Conservation (phyloP, 2,113 vertebrate genomes). For the Coturnix japonica region DNA sequence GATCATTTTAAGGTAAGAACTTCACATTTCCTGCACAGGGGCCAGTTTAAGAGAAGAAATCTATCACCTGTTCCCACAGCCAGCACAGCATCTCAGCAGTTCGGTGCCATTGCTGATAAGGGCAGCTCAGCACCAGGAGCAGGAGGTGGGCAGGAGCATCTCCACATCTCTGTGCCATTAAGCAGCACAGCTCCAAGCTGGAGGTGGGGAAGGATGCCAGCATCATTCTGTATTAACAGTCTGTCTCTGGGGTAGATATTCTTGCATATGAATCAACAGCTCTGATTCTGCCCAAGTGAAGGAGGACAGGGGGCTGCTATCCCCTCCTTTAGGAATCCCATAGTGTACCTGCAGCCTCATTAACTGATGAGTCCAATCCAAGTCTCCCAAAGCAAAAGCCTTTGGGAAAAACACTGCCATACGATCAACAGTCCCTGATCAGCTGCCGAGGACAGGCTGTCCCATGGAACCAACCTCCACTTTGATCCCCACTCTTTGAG, state of each 20-base stretch:
- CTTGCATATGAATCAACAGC: background rate
- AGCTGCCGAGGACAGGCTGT: background rate
- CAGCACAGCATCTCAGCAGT: background rate
- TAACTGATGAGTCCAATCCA: background rate
- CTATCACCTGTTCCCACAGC: accelerated
- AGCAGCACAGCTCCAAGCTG: background rate
- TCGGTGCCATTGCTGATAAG: background rate
- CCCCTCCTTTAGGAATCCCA: background rate
- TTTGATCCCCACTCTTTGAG: background rate
- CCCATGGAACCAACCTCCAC: background rate
- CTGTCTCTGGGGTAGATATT: background rate
- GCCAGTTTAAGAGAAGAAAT: background rate
- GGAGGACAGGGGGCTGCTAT: background rate
- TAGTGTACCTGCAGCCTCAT: accelerated
- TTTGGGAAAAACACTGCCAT: accelerated
- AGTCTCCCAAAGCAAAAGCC: background rate
- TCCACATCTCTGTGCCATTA: background rate
- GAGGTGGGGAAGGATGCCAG: background rate
- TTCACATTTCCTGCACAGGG: background rate
- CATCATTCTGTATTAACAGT: background rate
- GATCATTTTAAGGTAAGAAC: background rate
- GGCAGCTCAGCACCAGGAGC: background rate
- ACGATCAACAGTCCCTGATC: background rate
- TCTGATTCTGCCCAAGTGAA: background rate
- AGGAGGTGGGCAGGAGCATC: background rate